Base-by-base conservation (phyloP, 1,140 invertebrate genomes). In the Diabrotica virgifera region DNA sequence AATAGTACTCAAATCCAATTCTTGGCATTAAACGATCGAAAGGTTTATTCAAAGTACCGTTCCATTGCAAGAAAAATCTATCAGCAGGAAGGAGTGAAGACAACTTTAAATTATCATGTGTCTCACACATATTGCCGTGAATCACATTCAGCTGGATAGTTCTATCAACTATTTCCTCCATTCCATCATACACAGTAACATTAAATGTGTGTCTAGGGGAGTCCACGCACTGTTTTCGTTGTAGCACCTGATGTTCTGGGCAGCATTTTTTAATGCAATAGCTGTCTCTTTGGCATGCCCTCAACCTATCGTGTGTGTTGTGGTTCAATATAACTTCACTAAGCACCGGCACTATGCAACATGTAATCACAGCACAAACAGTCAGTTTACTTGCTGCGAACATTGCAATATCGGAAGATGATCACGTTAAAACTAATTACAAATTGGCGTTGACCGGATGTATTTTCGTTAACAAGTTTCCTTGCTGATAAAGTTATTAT, bases 231-330 rank as follows among this genome's bases (percentile, higher is more conserved):
- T 52, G 9, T 53, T 54, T 53, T 7, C 54, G 53, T 36, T 38
- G 53, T 14, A 62, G 13, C 11, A 62, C 52, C 36, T 62, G 24
- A 12, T 62, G 35, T 54, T 62, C 60, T 10, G 51, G 60, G 37
- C 60, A 62, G 12, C 60, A 62, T 38, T 62, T 62, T 40, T 37
- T 62, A 10, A 62, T 37, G 24, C 60, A 62, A 6, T 36, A 37
- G 5, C 5, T 53, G 5, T 40, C 9, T 53, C 10, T 54, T 5
- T 10, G 10, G 24, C 60, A 62, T n/a, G 54, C 11, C 46, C 36
- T 61, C 6, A 35, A 36, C 36, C 12, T 54, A 51, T 60, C 46
- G 5, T 24, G 7, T 11, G 59, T 11, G 6, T 60, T 52, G 24
- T 60, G 59, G 4, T 60, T 51, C 24, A 60, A 11, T 14, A 36